Evolutionary conservation across 2,888 invertebrate genomes (phyloP), one percentile per base, ranked within the genome.

Genomic region (Drosophila imparisetae): DNA sequence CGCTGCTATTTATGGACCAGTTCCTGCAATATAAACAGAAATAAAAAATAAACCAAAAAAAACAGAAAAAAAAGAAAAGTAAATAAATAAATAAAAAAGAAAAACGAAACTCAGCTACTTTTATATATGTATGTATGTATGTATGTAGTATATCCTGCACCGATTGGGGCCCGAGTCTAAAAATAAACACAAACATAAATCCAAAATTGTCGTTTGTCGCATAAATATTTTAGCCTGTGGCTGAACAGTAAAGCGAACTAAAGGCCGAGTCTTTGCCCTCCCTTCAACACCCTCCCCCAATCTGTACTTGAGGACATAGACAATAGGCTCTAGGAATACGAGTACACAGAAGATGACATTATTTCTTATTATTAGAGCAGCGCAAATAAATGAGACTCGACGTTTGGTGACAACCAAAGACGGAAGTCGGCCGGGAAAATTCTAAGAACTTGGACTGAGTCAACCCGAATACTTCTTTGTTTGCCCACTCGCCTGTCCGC

Each of bases 191-290:
- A 63, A 66, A 75, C 90, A 87, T 87, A 87, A 87, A 87, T 87
- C 90, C 86, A 80, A 89, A 90, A 90, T 88, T 87, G 86, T 81
- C 86, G 83, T 84, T 90, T 88, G 90, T 88, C 90, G 86, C 86
- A 86, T 90, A 86, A 86, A 86, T 86, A 86, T 86, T 90, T 87
- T 80, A 88, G 89, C 67, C 66, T 59, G 73, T 64, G 69, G 55
- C 74, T 80, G 75, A 66, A 81, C 75, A 80, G 75, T 72, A 50
- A 55, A 57, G 57, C 29, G 57, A 30, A 32, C 67, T 50, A 64
- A 73, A 69, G 61, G 66, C 42, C 57, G 29, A 45, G 48, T 42
- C 48, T 5, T 55, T 8, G 13, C 21, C 21, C 24, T 24, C 0
- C 21, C 13, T 21, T 45, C 45, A 45, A 7, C 45, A 45, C 15